A percentile compares a stretch with the other conserved stretches of the same genome.
Conservation (phyloP, 2,797 vertebrate genomes). For the Phoeniculus purpureus region DNA sequence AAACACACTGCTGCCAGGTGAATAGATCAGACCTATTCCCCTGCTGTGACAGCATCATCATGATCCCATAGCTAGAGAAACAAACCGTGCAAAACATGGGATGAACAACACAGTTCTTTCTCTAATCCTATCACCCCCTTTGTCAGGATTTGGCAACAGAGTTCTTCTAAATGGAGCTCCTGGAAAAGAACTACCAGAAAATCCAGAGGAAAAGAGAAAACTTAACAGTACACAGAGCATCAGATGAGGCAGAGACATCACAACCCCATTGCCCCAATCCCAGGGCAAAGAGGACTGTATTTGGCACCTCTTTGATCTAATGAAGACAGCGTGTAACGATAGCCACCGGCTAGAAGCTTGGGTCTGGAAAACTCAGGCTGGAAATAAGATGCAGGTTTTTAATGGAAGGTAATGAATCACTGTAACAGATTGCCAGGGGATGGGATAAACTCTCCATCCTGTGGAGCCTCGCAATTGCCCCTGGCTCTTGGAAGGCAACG, state of each 20-base stretch:
- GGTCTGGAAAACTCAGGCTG: background rate
- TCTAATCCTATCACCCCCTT: background rate
- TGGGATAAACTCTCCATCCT: background rate
- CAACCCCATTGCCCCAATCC: background rate
- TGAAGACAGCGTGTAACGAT: background rate
- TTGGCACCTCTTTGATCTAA: background rate
- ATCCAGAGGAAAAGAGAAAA: background rate
- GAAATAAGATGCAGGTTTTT: background rate
- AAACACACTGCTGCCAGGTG: too few relatives aligned
- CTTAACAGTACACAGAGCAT: background rate
- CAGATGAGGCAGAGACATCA: background rate
- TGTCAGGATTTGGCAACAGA: background rate
- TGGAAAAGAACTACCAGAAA: background rate
- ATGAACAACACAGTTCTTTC: background rate
- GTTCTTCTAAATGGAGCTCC: background rate
- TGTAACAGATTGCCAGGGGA: background rate
- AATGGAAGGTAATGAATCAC: background rate
- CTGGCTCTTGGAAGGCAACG: fast-evolving
- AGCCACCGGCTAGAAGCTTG: background rate
- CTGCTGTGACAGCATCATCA: background rate
- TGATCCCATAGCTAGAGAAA: background rate
- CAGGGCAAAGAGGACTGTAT: background rate
- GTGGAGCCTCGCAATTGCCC: fast-evolving
- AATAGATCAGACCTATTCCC: background rate
- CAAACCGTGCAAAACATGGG: fast-evolving